phyloP scores from a whole-genome alignment of 2,113 vertebrate genomes.

The Menidia beryllina region DNA sequence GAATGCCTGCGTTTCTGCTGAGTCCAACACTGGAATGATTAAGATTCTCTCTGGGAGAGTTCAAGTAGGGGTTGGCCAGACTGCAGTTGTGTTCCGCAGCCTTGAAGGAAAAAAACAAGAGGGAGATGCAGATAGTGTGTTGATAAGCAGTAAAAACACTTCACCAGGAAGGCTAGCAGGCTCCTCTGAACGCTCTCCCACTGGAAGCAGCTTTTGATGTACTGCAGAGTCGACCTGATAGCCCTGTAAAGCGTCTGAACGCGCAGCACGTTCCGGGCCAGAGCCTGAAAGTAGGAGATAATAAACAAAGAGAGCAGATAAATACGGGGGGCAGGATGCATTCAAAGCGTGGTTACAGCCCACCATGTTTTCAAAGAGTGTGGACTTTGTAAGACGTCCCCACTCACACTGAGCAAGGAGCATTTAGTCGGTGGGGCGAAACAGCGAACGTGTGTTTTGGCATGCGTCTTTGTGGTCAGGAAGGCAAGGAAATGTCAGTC shows the following conservation, averaged over 20 bases:
- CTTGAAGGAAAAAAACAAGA: slow-evolving; percentile 50
- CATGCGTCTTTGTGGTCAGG: slow-evolving; percentile 26
- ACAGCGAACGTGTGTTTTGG: slow-evolving; percentile 30
- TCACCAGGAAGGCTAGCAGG: slow-evolving; percentile 91
- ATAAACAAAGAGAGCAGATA: slow-evolving; percentile 19
- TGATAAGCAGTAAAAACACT: slow-evolving; percentile 65
- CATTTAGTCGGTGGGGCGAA: background rate
- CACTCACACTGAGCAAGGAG: background rate
- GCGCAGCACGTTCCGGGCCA: slow-evolving; percentile 91
- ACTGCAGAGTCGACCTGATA: slow-evolving; percentile 88
- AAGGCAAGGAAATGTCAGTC: slow-evolving; percentile 41
- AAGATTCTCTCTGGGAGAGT: slow-evolving; percentile 65
- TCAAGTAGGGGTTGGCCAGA: slow-evolving; percentile 61
- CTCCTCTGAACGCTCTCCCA: slow-evolving; percentile 94
- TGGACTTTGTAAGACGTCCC: background rate
- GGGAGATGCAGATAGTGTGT: slow-evolving; percentile 57
- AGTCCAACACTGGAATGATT: slow-evolving; percentile 62
- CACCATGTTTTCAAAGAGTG: background rate
- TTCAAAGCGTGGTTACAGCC: background rate
- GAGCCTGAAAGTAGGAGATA: slow-evolving; percentile 81
- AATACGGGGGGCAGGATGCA: background rate
- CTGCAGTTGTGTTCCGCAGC: slow-evolving; percentile 53
- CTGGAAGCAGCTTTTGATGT: slow-evolving; percentile 97
- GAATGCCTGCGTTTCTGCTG: slow-evolving; percentile 44
- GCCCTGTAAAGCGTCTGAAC: slow-evolving; percentile 90